Percentiles rank a stretch among this genome's conserved stretches.
Conservation (phyloP, 1,140 invertebrate genomes). For the Apocrypta bakeri region DNA sequence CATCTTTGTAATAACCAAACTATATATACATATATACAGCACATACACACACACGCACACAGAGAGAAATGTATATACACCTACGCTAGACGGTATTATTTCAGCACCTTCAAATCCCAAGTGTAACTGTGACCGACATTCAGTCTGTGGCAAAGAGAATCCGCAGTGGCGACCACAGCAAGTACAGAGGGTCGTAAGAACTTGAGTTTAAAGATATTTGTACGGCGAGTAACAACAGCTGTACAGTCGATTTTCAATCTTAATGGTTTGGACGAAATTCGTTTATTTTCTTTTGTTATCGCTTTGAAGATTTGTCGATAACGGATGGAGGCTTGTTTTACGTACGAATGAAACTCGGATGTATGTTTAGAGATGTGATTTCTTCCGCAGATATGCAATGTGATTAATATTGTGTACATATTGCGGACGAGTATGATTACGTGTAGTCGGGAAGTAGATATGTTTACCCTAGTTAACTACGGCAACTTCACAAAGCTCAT, state of each 20-base stretch:
- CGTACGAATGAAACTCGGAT: neutral
- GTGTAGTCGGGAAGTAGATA: neutral
- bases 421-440: neutral
- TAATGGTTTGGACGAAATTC: too few relatives aligned
- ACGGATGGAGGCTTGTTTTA: too few relatives aligned
- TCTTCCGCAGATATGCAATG: neutral
- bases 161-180: neutral
- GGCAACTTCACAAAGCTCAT: neutral
- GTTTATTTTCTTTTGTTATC: neutral
- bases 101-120: conserved; percentile 12
- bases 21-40: neutral
- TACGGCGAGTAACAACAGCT: neutral
- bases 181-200: neutral
- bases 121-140: conserved; percentile 43
- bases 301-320: too few relatives aligned
- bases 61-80: too few relatives aligned
- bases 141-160: neutral
- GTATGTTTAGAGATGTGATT: neutral
- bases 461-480: neutral
- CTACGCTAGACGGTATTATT: conserved; percentile 4
- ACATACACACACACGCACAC: too few relatives aligned
- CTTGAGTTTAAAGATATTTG: conserved; percentile 19
- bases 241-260: neutral
- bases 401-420: neutral
- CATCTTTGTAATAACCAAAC: conserved; percentile 16